Evolutionary conservation across 23 tunicate species (phyloP).

Genomic region (Clavelina lepadiformis): DNA sequence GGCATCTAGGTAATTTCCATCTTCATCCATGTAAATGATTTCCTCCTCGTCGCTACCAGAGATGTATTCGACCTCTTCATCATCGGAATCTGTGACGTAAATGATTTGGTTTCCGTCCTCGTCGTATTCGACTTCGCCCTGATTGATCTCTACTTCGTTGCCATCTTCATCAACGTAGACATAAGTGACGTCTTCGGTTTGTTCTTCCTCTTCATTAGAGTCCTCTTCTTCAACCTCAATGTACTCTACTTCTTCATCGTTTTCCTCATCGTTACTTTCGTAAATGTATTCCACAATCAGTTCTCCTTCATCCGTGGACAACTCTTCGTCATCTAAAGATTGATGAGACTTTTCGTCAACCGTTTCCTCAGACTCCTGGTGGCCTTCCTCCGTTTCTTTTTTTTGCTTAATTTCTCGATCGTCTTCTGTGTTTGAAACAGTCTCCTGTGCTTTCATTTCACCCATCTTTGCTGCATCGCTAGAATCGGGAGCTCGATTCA

Average conservation of each 20-base stretch:
- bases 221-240: constrained; percentile 14
- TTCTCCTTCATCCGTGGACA: too few relatives aligned
- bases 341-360: too few relatives aligned
- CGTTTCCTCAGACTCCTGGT: not conserved
- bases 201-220: constrained; percentile 24
- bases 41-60: constrained; percentile 41
- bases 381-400: not conserved
- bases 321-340: too few relatives aligned
- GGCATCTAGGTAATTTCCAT: constrained; percentile 63
- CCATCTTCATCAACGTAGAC: constrained; percentile 52
- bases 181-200: too few relatives aligned
- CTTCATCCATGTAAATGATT: constrained; percentile 60
- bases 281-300: too few relatives aligned
- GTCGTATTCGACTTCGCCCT: constrained; percentile 9
- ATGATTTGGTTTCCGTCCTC: constrained; percentile 24
- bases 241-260: constrained; percentile 26
- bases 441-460: too few relatives aligned
- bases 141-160: constrained; percentile 8
- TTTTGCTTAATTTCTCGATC: too few relatives aligned
- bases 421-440: too few relatives aligned
- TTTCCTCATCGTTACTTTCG: constrained; percentile 7
- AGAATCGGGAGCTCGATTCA: too few relatives aligned
- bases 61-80: constrained; percentile 16
- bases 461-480: too few relatives aligned
- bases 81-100: constrained; percentile 19